Evolutionary conservation across 2,113 vertebrate genomes (phyloP).

Genomic region (Trochalopteron elliotii): DNA sequence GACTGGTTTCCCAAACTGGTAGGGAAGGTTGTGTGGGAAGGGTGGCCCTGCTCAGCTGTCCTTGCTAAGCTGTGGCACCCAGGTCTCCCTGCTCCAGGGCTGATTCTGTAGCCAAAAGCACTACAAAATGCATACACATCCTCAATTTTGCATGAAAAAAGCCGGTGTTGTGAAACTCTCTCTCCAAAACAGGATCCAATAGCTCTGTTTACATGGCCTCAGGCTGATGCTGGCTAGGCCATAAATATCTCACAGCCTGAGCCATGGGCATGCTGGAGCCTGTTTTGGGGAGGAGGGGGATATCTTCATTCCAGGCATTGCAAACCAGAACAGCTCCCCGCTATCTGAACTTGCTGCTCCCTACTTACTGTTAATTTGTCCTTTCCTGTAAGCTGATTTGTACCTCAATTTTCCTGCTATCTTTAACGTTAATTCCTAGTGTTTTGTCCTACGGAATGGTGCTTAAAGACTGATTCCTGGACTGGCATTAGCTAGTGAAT

Average conservation of each 20-base stretch:
- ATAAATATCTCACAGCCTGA: constrained; percentile 26
- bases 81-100: neutral
- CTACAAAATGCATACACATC: neutral
- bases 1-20: neutral
- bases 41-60: neutral
- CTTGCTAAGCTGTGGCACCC: neutral
- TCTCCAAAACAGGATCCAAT: neutral
- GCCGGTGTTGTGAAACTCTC: neutral
- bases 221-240: neutral
- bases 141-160: constrained; percentile 5
- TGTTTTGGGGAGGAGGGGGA: neutral
- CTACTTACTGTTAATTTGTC: constrained; percentile 23
- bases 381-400: constrained; percentile 16
- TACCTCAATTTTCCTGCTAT: neutral
- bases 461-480: neutral
- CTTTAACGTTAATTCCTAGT: neutral
- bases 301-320: constrained; percentile 30
- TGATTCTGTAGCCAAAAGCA: neutral
- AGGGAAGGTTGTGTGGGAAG: neutral
- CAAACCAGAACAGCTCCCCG: neutral
- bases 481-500: neutral
- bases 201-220: neutral
- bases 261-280: neutral
- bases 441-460: neutral
- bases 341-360: constrained; percentile 40